Evolutionary conservation across 2,113 vertebrate genomes (phyloP), one percentile per base, ranked within the genome.

Genomic region (Vanacampus margaritifer): DNA sequence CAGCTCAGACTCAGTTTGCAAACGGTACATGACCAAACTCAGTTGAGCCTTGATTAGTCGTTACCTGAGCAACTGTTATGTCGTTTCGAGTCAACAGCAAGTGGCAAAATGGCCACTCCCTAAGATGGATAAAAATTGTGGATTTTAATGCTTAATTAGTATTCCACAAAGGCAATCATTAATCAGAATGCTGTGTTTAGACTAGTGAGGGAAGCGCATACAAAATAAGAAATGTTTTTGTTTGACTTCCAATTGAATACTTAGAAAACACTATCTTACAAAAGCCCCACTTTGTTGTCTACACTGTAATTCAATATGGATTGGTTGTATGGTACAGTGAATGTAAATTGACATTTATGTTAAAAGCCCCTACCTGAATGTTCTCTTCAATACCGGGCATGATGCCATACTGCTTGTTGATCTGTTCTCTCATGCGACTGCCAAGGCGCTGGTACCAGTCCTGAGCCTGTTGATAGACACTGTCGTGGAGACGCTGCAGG

Each of bases 311-410:
- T 26, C 3, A 10, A 37, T 16, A 63, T 57, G 26, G 24, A 32
- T 57, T 7, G 26, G 16, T 14, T 21, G 21, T 50, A 8, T 51
- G 26, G 19, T 24, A 21, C 58, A 39, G 41, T 6, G 35, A 37
- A 61, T 39, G 58, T 62, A 1, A 1, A 62, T 43, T 62, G 3
- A 8, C 10, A 41, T 7, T 62, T 14, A 1, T 46, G 10, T 24
- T 8, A 2, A 8, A 21, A n/a, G 5, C 7, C 6, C 76, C 28
- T 76, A 96, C 95, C 93, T 97, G 95, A 69, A 96, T 94, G 76
- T 95, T 76, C 32, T 93, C 92, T 0, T 95, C 94, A 77, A 87
- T 94, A 7, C 93, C 90, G 0, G 95, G 95, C 88, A 95, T 90
- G 0, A 79, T 72, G 11, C 93, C 93, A 0, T 93, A 92, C 65